Evolutionary conservation across 2,797 vertebrate species (phyloP), one percentile per base, ranked within the genome.

Genomic region (Tauraco hartlaubi): DNA sequence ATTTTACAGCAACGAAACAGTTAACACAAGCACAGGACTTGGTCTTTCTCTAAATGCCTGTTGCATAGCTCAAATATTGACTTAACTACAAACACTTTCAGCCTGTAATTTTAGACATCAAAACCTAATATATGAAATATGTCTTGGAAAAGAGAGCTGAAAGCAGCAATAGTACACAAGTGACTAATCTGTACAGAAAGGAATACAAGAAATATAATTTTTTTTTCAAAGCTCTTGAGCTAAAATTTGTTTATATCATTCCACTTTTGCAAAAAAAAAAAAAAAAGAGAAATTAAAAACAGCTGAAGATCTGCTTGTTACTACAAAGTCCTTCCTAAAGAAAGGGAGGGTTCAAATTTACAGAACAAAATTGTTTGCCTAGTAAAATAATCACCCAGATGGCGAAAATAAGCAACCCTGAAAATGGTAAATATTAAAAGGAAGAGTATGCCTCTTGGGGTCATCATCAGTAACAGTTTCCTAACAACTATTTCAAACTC

Each of bases 21-120:
- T 95, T 95, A 95, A 95, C 76, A 72, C 9, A 75, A 58, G 58
- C 14, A 55, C 61, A 86, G 61, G 61, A 91, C 35, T 46, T 88
- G 61, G 69, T 66, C 88, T 88, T 93, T 86, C 62, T 86, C 51
- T 93, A 88, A 88, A 92, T 68, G 73, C 69, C 90, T 51, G 73
- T 25, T 74, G 49, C 85, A 90, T 90, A 95, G 85, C 54, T 93
- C 90, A 97, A 97, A 96, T 97, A 96, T 95, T 96, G 96, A 96
- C 92, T 93, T 95, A 97, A 93, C 88, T 90, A 80, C 83, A 91
- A 88, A 88, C 62, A 75, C 35, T 62, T 75, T 94, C 54, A 58
- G 62, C 19, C 76, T 88, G 92, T 92, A 94, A 94, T 90, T 97
- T 96, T 62, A 94, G 88, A 93, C 73, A 78, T 62, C 33, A 75